Percentiles rank a stretch among this genome's conserved stretches.
Conservation (phyloP, 2,888 invertebrate species). For the Idaea aversata region DNA sequence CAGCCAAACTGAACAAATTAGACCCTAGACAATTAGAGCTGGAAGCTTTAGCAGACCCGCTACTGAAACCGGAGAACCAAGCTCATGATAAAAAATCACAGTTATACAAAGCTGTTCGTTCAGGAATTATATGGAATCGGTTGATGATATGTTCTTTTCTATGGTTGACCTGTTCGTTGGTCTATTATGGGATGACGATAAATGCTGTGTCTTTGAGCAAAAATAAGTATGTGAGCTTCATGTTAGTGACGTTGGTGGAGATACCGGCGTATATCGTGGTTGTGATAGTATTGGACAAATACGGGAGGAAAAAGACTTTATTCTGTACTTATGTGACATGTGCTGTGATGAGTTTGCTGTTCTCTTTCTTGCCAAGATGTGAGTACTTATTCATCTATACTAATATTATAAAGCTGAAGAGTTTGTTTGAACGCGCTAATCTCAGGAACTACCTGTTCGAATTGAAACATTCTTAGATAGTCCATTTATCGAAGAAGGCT, state of each 20-base stretch:
- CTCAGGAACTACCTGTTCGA: no score
- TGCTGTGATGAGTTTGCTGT: constrained; percentile 80
- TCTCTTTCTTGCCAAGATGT: constrained; percentile 82
- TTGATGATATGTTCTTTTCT: constrained; percentile 85
- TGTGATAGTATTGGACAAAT: constrained; percentile 82
- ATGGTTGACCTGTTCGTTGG: constrained; percentile 89
- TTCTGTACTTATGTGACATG: constrained; percentile 82
- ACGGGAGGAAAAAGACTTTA: constrained; percentile 84
- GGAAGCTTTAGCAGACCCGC: constrained; percentile 65
- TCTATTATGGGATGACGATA: constrained; percentile 89
- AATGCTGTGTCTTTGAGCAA: constrained; percentile 88
- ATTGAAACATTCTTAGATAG: no score
- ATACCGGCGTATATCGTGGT: constrained; percentile 87
- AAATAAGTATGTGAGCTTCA: constrained; percentile 88
- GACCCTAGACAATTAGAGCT: constrained; percentile 72
- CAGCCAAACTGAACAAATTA: constrained; percentile 83
- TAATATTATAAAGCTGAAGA: no score
- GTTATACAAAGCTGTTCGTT: constrained; percentile 75
- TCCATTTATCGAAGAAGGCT: no score
- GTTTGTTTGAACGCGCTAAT: no score
- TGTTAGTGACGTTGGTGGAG: constrained; percentile 82
- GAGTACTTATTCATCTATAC: constrained; percentile 52
- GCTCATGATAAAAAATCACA: constrained; percentile 63
- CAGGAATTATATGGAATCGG: constrained; percentile 79
- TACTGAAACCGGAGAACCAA: constrained; percentile 55